Evolutionary conservation across 2,113 vertebrate species (phyloP).

Genomic region (Danio rerio): GRCz12tu NC_133193.1:40955001-40955500

Average conservation of each 20-base stretch:
- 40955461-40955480: background rate
- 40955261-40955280: constrained; percentile 29
- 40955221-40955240: constrained; percentile 45
- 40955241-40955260: constrained; percentile 34
- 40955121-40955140: constrained; percentile 34
- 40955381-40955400: constrained; percentile 32
- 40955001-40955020: constrained; percentile 10
- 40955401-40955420: constrained; percentile 16
- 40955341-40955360: constrained; percentile 17
- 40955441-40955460: constrained; percentile 33
- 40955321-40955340: background rate
- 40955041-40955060: constrained; percentile 16
- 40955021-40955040: constrained; percentile 22
- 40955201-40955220: constrained; percentile 35
- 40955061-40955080: constrained; percentile 47
- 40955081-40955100: constrained; percentile 23
- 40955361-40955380: constrained; percentile 33
- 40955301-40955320: background rate
- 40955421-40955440: constrained; percentile 6
- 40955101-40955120: constrained; percentile 35
- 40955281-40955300: constrained; percentile 7
- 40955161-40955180: constrained; percentile 45
- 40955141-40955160: constrained; percentile 28
- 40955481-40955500: constrained; percentile 12
- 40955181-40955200: constrained; percentile 24